phyloP scores from a whole-genome alignment of 1,140 invertebrate genomes.

The Zaprionus kolodkinae region DNA sequence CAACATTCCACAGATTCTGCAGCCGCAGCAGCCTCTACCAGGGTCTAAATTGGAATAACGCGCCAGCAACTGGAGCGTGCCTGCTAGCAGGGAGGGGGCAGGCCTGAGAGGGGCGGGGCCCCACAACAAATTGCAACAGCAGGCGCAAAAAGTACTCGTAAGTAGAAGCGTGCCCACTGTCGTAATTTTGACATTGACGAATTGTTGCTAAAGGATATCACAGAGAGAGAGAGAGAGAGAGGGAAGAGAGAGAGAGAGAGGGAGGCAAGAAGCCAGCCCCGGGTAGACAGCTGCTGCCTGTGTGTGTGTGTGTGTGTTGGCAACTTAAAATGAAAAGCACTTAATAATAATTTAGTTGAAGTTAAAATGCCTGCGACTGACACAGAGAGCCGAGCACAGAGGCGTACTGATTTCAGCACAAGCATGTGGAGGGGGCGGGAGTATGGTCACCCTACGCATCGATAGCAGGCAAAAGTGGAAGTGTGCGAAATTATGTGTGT shows the following conservation, averaged over 20 bases:
- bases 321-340: slow-evolving; percentile 67
- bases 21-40: slow-evolving; percentile 19
- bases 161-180: slow-evolving; percentile 58
- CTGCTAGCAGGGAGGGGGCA: neutral
- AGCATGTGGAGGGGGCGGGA: neutral
- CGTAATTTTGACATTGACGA: slow-evolving; percentile 78
- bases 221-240: neutral
- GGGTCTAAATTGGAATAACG: slow-evolving; percentile 20
- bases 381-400: slow-evolving; percentile 3
- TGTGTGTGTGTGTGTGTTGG: slow-evolving; percentile 31
- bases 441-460: neutral
- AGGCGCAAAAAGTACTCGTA: slow-evolving; percentile 57
- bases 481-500: no score
- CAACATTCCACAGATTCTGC: slow-evolving; percentile 51
- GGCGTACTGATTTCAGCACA: slow-evolving; percentile 15
- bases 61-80: slow-evolving; percentile 10
- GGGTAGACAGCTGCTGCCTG: neutral
- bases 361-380: slow-evolving; percentile 19
- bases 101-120: neutral
- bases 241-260: no score
- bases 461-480: no score
- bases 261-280: slow-evolving; percentile 9
- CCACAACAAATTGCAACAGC: slow-evolving; percentile 63
- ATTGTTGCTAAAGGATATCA: slow-evolving; percentile 56
- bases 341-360: slow-evolving; percentile 73